Evolutionary conservation across 2,888 invertebrate genomes (phyloP).

Genomic region (Taenaris catops): DNA sequence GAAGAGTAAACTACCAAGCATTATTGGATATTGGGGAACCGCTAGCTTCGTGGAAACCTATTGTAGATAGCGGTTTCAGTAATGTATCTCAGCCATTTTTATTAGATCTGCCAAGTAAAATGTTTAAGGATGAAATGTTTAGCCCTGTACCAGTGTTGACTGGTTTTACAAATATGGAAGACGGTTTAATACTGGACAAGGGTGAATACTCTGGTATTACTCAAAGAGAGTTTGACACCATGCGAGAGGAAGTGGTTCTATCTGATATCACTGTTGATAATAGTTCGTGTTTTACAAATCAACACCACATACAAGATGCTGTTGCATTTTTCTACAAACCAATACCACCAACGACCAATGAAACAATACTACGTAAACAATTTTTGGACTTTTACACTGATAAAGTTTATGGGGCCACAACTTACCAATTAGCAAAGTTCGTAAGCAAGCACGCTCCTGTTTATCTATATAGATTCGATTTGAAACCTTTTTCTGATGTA

Average conservation of each 20-base stretch:
- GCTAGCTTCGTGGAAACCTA: constrained; percentile 85
- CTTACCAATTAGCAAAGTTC: constrained; percentile 83
- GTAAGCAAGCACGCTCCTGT: constrained; percentile 81
- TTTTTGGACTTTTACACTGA: constrained; percentile 88
- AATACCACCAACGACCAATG: constrained; percentile 81
- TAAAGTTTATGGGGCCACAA: constrained; percentile 85
- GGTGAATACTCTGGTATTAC: constrained; percentile 81
- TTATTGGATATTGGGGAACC: constrained; percentile 83
- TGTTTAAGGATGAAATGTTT: constrained; percentile 81
- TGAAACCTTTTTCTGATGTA: constrained; percentile 83
- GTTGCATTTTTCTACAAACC: constrained; percentile 89
- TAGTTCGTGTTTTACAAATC: constrained; percentile 81
- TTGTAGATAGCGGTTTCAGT: constrained; percentile 85
- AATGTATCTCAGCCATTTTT: constrained; percentile 84
- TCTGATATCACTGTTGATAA: constrained; percentile 80
- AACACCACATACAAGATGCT: constrained; percentile 84
- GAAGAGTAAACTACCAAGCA: constrained; percentile 79
- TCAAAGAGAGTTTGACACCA: constrained; percentile 78
- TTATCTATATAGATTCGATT: constrained; percentile 88
- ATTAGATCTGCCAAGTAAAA: constrained; percentile 82
- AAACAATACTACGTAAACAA: constrained; percentile 80
- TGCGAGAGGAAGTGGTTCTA: constrained; percentile 82
- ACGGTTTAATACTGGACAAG: constrained; percentile 82
- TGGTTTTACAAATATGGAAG: constrained; percentile 92
- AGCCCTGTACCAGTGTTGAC: constrained; percentile 85